Evolutionary conservation across 1,140 invertebrate species (phyloP).

Genomic region (Lordiphosa mommai): DNA sequence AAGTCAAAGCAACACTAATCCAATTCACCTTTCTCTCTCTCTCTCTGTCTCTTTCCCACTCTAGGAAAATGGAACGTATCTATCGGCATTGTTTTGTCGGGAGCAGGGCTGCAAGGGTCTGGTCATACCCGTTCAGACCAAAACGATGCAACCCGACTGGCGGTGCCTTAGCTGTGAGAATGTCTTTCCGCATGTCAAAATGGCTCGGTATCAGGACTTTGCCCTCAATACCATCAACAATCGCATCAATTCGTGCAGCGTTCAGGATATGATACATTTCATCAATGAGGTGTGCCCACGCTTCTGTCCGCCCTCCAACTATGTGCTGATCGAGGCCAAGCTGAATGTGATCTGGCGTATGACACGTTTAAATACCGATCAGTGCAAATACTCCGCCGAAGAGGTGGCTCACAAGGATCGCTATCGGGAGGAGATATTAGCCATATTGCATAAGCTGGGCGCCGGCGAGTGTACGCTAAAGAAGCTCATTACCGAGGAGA

Average conservation of each 20-base stretch:
- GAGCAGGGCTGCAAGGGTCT: slow-evolving; percentile 71
- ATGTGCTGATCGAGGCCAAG: slow-evolving; percentile 74
- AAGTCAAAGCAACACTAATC: background rate
- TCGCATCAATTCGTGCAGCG: slow-evolving; percentile 69
- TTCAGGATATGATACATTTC: slow-evolving; percentile 72
- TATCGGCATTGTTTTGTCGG: slow-evolving; percentile 72
- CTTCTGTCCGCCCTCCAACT: slow-evolving; percentile 74
- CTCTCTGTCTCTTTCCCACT: background rate
- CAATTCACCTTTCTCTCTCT: background rate
- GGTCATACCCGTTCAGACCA: slow-evolving; percentile 72
- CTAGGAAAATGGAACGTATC: slow-evolving; percentile 73
- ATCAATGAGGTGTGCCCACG: slow-evolving; percentile 74
- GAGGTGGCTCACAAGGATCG: slow-evolving; percentile 71
- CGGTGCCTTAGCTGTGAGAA: slow-evolving; percentile 68
- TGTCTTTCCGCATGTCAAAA: slow-evolving; percentile 66
- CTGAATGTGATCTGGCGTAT: slow-evolving; percentile 77
- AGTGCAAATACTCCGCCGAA: slow-evolving; percentile 57
- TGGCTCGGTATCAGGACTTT: slow-evolving; percentile 76
- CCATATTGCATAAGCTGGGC: slow-evolving; percentile 75
- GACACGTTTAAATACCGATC: slow-evolving; percentile 49
- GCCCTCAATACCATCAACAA: slow-evolving; percentile 75
- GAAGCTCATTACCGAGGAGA: slow-evolving; percentile 77
- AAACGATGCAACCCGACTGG: slow-evolving; percentile 71
- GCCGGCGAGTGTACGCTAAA: slow-evolving; percentile 80
- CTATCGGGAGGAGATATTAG: slow-evolving; percentile 79